Evolutionary conservation across 2,888 invertebrate species (phyloP), one percentile per base, ranked within the genome.

Genomic region (Synanthedon formicaeformis): DNA sequence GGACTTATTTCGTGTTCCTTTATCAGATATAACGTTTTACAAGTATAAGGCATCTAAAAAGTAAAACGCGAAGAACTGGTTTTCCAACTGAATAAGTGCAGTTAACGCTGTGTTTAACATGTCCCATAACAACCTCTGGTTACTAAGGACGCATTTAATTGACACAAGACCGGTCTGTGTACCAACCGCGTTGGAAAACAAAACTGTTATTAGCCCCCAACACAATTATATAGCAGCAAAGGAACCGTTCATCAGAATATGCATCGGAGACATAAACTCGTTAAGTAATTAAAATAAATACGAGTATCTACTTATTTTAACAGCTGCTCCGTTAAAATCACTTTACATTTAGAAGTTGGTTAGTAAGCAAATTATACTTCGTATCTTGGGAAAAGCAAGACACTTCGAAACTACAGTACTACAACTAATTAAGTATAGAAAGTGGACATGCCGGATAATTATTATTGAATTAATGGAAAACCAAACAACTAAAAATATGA

Each of bases 191-290:
- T 61, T 59, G 53, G 57, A 60, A 62, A 63, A 65, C 67, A 69
- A 62, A 71, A 69, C 65, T 67, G 65, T 68, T 72, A 71, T 69
- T 76, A 73, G 54, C 56, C 6, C 18, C 49, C 49, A n/a, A 14
- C 45, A 6, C 45, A 45, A 45, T 45, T 45, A 45, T 45, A 45
- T 13, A 12, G 45, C 45, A 45, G 14, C 45, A 45, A 45, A 45
- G 13, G 50, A 51, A 34, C 34, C 10, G 10, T 34, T 23, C 5
- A 52, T 34, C 34, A 10, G 34, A 8, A 34, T 34, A 34, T 34
- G 34, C 34, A 34, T 34, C 34, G 34, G 34, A 34, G 34, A 34
- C 34, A 34, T 10, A 34, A 34, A 34, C 34, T 34, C 34, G 34
- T 34, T 34, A 34, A 34, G 34, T 34, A 34, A 34, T 34, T 34